Evolutionary conservation across 2,888 invertebrate genomes (phyloP).

Genomic region (Drosophila macrospina): DNA sequence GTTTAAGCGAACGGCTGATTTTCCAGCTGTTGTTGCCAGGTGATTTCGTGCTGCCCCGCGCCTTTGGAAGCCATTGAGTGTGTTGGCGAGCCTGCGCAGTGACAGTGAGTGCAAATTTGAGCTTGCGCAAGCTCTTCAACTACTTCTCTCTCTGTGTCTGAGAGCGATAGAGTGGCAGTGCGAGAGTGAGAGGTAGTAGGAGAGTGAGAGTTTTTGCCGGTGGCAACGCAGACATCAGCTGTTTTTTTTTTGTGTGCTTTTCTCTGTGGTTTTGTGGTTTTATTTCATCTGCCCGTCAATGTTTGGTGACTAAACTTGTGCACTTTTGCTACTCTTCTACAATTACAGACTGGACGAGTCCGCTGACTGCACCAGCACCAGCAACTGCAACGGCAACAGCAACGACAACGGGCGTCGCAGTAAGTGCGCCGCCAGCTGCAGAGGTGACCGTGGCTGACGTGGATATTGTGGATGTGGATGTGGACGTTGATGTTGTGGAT

Average conservation of each 20-base stretch:
- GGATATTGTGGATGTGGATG: slow-evolving; percentile 33
- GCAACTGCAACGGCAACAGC: slow-evolving; percentile 44
- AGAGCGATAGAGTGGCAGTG: slow-evolving; percentile 2
- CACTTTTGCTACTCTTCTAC: slow-evolving; percentile 23
- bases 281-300: slow-evolving; percentile 43
- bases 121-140: slow-evolving; percentile 44
- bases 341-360: slow-evolving; percentile 84
- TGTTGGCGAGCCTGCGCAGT: slow-evolving; percentile 60
- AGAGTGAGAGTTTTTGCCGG: slow-evolving; percentile 51
- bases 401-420: slow-evolving; percentile 45
- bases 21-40: slow-evolving; percentile 84
- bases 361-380: slow-evolving; percentile 83
- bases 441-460: slow-evolving; percentile 42
- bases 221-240: slow-evolving; percentile 67
- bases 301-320: slow-evolving; percentile 32
- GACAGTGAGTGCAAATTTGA: slow-evolving; percentile 48
- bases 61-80: slow-evolving; percentile 61
- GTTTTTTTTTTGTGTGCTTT: slow-evolving; percentile 55
- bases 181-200: slow-evolving; percentile 12
- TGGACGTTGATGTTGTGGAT: slow-evolving; percentile 80
- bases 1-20: slow-evolving; percentile 81
- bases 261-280: slow-evolving; percentile 38
- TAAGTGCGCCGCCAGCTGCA: slow-evolving; percentile 27
- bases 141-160: neutral
- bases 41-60: slow-evolving; percentile 62